These are phyloP conservation scores for Lamellibrachia luymesi DNA, from an alignment of 1,140 invertebrate species.

Conservation along the genomic window DNA sequence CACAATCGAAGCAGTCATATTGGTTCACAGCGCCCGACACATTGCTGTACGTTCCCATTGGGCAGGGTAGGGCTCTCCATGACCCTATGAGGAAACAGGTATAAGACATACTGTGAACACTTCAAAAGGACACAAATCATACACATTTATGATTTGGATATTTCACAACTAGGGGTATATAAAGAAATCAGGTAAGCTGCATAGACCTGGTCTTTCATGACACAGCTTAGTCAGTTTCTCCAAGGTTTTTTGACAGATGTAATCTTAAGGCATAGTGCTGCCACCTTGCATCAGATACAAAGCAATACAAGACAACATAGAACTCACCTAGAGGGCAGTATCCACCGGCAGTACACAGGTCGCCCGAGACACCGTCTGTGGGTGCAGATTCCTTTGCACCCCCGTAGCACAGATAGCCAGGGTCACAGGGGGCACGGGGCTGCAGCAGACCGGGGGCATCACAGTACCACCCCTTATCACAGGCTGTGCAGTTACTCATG, in stretches of 20 bases:
- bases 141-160: background rate
- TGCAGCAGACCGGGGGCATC: conserved; percentile 48
- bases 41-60: conserved; percentile 52
- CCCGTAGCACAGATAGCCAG: conserved; percentile 46
- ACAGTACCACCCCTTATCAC: conserved; percentile 50
- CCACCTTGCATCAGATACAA: too few species aligned
- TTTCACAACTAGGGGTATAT: too few species aligned
- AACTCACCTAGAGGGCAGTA: conserved; percentile 46
- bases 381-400: conserved; percentile 48
- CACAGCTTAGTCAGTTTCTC: too few species aligned
- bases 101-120: background rate
- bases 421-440: conserved; percentile 48
- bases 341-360: conserved; percentile 46
- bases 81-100: conserved; percentile 35
- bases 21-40: conserved; percentile 47
- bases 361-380: conserved; percentile 45
- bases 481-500: conserved; percentile 39
- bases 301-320: background rate
- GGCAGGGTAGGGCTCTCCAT: conserved; percentile 45
- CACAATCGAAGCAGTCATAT: conserved; percentile 51
- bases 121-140: background rate
- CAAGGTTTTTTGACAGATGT: too few species aligned
- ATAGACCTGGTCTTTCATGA: too few species aligned
- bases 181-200: too few species aligned
- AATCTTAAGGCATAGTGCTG: too few species aligned